These are phyloP conservation scores for Phasianus colchicus DNA, from an alignment of 2,113 vertebrate species.

Conservation along the genomic window DNA sequence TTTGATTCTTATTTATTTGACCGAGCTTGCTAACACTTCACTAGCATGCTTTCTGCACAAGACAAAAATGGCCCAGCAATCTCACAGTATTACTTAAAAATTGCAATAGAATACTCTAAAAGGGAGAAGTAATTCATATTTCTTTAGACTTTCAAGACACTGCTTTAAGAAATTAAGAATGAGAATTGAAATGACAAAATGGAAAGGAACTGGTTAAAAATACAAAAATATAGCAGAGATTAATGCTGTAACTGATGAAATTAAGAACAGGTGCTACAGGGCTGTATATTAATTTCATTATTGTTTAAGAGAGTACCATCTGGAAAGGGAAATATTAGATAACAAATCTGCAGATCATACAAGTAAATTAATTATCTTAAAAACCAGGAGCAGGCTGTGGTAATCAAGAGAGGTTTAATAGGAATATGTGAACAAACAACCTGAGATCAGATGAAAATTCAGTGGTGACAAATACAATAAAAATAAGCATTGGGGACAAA, in stretches of 20 bases:
- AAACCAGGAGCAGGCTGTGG: background rate
- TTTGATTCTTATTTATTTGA: background rate
- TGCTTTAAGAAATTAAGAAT: background rate
- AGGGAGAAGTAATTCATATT: background rate
- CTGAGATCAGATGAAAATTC: background rate
- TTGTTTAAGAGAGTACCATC: background rate
- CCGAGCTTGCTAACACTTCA: background rate
- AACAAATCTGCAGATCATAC: background rate
- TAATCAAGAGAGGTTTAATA: background rate
- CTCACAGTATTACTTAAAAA: background rate
- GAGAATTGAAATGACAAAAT: background rate
- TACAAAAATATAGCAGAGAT: background rate
- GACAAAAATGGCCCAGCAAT: background rate
- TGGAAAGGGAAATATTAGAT: background rate
- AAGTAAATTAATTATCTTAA: background rate
- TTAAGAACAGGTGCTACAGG: background rate
- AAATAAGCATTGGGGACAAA: background rate
- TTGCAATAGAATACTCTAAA: background rate
- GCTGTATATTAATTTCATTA: background rate
- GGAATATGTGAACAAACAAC: background rate
- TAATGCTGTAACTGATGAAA: background rate
- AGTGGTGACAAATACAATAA: background rate
- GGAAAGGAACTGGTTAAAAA: background rate
- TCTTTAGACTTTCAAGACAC: background rate
- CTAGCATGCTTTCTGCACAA: background rate